Evolutionary conservation across 1,140 invertebrate genomes (phyloP).

Genomic region (Drosophila rufa): DNA sequence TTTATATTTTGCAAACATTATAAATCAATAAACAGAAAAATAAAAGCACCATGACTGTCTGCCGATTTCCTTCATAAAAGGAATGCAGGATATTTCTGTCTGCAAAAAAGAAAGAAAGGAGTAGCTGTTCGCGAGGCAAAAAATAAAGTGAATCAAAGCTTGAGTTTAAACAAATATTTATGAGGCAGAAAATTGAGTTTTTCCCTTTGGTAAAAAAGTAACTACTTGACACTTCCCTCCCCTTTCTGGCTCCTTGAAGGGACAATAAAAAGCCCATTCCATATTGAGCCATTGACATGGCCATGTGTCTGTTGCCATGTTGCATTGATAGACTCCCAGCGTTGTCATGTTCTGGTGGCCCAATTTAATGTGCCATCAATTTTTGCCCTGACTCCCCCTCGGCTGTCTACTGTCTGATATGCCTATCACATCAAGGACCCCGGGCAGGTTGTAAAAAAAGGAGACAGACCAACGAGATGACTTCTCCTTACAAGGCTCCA

Average conservation of each 20-base stretch:
- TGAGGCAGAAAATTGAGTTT: conserved; percentile 80
- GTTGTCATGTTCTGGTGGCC: conserved; percentile 55
- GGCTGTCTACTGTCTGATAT: conserved; percentile 46
- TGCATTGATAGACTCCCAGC: conserved; percentile 61
- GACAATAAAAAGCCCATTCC: conserved; percentile 77
- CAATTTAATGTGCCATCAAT: conserved; percentile 82
- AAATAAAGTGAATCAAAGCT: conserved; percentile 69
- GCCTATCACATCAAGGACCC: conserved; percentile 64
- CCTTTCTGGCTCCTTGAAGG: conserved; percentile 46
- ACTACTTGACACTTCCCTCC: conserved; percentile 69
- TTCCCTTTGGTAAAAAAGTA: conserved; percentile 31
- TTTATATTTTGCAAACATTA: conserved; percentile 77
- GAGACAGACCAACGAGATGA: conserved; percentile 29
- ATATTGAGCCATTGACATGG: conserved; percentile 74
- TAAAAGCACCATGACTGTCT: conserved; percentile 6
- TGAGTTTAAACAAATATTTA: conserved; percentile 77
- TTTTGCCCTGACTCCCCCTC: conserved; percentile 44
- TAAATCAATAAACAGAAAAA: conserved; percentile 73
- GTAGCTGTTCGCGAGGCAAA: conserved; percentile 17
- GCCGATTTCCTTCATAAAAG: conserved; percentile 1
- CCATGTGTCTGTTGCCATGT: conserved; percentile 41
- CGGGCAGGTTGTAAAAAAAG: conserved; percentile 53
- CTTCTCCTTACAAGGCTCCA: conserved; percentile 33
- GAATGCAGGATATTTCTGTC: conserved; percentile 15
- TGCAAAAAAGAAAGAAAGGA: conserved; percentile 11